phyloP scores from a whole-genome alignment of 2,113 vertebrate species.

The Tragelaphus strepsiceros region DNA sequence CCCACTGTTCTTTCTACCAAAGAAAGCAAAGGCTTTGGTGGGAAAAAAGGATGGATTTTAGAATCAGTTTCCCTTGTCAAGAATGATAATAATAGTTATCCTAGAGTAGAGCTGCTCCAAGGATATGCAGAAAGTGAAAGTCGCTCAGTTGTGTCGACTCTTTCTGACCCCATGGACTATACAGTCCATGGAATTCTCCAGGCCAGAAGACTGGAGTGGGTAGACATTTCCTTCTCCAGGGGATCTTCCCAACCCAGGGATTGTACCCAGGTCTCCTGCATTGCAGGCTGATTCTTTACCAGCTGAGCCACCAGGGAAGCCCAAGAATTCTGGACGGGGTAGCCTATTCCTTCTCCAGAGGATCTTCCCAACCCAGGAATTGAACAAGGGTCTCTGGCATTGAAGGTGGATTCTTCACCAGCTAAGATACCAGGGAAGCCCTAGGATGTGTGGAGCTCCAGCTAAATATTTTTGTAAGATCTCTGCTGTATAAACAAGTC shows the following conservation, averaged over 20 bases:
- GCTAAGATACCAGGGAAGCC: neutral
- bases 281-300: neutral
- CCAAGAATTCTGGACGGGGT: neutral
- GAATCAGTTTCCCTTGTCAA: neutral
- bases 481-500: neutral
- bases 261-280: neutral
- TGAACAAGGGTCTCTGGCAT: neutral
- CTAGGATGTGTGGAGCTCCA: neutral
- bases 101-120: neutral
- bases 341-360: neutral
- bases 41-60: neutral
- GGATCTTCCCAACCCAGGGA: neutral
- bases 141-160: neutral
- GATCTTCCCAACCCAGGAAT: neutral
- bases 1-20: neutral
- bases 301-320: neutral
- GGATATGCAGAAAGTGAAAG: neutral
- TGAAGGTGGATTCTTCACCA: neutral
- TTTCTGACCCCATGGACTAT: neutral
- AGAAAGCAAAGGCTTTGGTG: neutral
- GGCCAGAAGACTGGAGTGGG: neutral
- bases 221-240: neutral
- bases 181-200: neutral
- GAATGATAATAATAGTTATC: neutral
- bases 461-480: neutral